These are phyloP conservation scores for Odontesthes bonariensis DNA, from an alignment of 2,113 vertebrate genomes.

Conservation along the genomic window DNA sequence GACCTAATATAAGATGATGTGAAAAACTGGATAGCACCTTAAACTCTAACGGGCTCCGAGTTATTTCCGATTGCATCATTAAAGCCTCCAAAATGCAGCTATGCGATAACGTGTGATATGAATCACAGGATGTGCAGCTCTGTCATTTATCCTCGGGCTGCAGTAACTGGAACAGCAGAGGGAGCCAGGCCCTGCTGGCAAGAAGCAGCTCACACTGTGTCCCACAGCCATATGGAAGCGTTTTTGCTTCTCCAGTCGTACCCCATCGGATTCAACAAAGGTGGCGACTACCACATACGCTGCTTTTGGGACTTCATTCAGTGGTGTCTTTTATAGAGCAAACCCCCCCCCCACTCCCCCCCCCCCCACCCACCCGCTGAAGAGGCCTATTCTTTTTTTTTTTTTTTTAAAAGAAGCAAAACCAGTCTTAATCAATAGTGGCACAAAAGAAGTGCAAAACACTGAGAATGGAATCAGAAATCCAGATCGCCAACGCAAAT, in stretches of 20 bases:
- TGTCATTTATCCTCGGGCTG: constrained; percentile 46
- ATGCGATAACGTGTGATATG: constrained; percentile 51
- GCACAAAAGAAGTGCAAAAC: constrained; percentile 41
- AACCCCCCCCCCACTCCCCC: not conserved
- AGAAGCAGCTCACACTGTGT: constrained; percentile 58
- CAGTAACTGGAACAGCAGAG: constrained; percentile 54
- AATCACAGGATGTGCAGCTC: constrained; percentile 51
- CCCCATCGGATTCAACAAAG: constrained; percentile 77
- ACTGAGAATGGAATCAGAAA: constrained; percentile 16
- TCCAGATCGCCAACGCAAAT: too few species aligned
- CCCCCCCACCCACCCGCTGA: constrained; percentile 3
- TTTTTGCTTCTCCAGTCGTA: constrained; percentile 75
- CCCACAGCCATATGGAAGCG: constrained; percentile 79
- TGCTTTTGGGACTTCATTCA: constrained; percentile 65
- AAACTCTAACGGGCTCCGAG: not conserved
- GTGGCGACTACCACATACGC: constrained; percentile 74
- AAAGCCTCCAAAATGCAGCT: constrained; percentile 6
- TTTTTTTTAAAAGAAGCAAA: constrained; percentile 49
- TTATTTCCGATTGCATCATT: constrained; percentile 15
- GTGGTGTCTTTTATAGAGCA: constrained; percentile 64
- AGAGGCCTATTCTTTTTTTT: too few species aligned
- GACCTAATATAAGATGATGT: not conserved
- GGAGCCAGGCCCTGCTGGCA: constrained; percentile 67
- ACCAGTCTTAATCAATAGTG: constrained; percentile 39
- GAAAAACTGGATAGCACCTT: not conserved